phyloP scores from a whole-genome alignment of 2,888 invertebrate genomes.

The Drosophila engyochracea region DNA sequence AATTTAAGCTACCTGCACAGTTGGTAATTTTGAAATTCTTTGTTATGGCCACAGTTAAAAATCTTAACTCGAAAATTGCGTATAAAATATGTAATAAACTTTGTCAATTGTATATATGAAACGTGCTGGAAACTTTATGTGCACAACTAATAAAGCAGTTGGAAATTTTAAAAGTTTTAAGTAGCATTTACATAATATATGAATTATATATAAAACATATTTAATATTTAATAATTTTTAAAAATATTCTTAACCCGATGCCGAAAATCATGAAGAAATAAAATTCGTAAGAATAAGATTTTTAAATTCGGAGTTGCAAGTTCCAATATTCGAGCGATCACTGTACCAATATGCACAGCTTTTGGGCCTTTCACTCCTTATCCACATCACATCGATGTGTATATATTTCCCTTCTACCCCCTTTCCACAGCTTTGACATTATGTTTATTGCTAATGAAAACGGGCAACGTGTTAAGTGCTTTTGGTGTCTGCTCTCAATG shows the following conservation, averaged over 20 bases:
- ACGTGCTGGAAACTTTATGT: conserved; percentile 1
- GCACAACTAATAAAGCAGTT: conserved; percentile 2
- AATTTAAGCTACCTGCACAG: conserved; percentile 5
- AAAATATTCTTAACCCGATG: not conserved
- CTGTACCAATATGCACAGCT: conserved; percentile 7
- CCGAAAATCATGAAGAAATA: not conserved
- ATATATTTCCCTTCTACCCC: conserved; percentile 4
- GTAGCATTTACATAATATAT: not conserved
- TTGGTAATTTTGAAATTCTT: conserved; percentile 2
- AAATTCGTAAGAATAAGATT: not conserved
- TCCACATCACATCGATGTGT: conserved; percentile 2
- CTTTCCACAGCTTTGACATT: conserved; percentile 28
- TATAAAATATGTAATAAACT: conserved; percentile 5
- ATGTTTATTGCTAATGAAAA: conserved; percentile 73
- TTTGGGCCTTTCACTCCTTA: not conserved
- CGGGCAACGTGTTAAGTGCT: conserved; percentile 72
- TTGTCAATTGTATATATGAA: not conserved
- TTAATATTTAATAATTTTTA: not conserved
- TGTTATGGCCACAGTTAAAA: conserved; percentile 8
- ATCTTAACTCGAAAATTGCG: conserved; percentile 1
- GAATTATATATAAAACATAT: not conserved
- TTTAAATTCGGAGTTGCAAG: not conserved
- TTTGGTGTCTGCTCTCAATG: conserved; percentile 72
- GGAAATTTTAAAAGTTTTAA: not conserved
- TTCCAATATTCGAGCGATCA: not conserved